Percentiles rank a stretch among this genome's conserved stretches.
These are phyloP conservation scores for Doryteuthis pealeii DNA, from an alignment of 1,140 invertebrate genomes.

Conservation along the genomic window DNA sequence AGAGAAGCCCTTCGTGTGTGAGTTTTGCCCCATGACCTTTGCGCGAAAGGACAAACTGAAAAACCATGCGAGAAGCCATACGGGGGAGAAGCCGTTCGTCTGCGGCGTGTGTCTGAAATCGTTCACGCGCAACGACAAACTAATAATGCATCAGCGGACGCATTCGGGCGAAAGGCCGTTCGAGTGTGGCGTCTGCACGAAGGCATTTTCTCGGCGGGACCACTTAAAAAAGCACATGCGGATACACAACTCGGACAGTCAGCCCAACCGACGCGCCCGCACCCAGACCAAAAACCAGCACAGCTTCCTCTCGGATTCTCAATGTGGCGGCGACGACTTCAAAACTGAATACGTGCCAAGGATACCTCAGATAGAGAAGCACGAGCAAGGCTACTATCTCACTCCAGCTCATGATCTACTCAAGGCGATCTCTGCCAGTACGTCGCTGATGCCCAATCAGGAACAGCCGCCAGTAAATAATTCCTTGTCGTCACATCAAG, in stretches of 20 bases:
- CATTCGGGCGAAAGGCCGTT: constrained; percentile 33
- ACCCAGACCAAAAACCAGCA: background rate
- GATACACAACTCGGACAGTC: constrained; percentile 49
- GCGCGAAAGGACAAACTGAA: constrained; percentile 22
- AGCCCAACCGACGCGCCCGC: constrained; percentile 16
- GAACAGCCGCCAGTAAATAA: background rate
- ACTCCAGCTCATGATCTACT: background rate
- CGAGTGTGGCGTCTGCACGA: constrained; percentile 27
- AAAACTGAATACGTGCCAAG: no score
- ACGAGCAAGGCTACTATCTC: background rate
- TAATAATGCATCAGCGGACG: constrained; percentile 34
- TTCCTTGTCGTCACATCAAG: background rate
- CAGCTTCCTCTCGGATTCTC: background rate
- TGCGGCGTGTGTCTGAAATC: constrained; percentile 23
- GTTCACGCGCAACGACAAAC: constrained; percentile 42
- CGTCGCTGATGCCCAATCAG: background rate
- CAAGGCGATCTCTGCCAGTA: background rate
- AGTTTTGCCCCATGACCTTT: constrained; percentile 18
- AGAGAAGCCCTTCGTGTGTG: constrained; percentile 14
- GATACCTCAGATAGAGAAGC: background rate
- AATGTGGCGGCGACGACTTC: background rate
- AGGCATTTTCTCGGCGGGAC: constrained; percentile 23
- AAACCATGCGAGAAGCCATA: constrained; percentile 28
- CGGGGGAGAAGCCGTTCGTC: constrained; percentile 25
- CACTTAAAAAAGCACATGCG: constrained; percentile 30